These are phyloP conservation scores for Phaethornis superciliosus DNA, from an alignment of 2,113 vertebrate species.

Conservation along the genomic window DNA sequence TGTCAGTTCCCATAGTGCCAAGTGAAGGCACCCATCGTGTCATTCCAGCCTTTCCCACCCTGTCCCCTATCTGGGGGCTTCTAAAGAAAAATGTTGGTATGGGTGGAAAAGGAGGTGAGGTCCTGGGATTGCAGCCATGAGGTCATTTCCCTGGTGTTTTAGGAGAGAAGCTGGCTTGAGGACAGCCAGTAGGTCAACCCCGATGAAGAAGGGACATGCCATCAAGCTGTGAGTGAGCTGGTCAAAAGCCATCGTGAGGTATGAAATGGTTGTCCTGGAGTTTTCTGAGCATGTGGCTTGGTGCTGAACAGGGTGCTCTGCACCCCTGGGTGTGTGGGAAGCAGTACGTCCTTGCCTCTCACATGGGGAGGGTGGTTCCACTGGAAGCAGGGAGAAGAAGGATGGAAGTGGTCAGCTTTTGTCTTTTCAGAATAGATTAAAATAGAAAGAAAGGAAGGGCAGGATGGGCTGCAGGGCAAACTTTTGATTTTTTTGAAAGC, in stretches of 20 bases:
- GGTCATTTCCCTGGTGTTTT: fast-evolving
- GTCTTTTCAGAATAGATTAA: background rate
- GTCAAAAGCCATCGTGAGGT: background rate
- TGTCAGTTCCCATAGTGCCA: background rate
- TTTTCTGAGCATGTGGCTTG: background rate
- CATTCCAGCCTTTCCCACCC: background rate
- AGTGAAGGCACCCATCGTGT: fast-evolving
- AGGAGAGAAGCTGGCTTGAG: background rate
- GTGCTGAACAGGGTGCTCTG: background rate
- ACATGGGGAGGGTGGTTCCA: fast-evolving
- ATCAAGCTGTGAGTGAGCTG: background rate
- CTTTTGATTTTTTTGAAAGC: background rate
- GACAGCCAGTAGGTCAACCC: background rate
- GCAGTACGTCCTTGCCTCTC: background rate
- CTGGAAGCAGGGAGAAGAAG: background rate
- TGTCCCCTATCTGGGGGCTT: background rate
- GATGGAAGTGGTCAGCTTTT: background rate
- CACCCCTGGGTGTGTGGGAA: background rate
- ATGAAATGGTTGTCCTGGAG: background rate
- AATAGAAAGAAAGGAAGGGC: background rate
- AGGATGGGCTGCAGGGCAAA: background rate
- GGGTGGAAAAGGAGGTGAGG: background rate
- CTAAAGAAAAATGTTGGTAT: background rate
- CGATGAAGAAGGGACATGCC: fast-evolving
- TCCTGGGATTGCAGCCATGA: background rate